Base-by-base conservation (phyloP, 2,113 vertebrate genomes). In the Anhinga anhinga region DNA sequence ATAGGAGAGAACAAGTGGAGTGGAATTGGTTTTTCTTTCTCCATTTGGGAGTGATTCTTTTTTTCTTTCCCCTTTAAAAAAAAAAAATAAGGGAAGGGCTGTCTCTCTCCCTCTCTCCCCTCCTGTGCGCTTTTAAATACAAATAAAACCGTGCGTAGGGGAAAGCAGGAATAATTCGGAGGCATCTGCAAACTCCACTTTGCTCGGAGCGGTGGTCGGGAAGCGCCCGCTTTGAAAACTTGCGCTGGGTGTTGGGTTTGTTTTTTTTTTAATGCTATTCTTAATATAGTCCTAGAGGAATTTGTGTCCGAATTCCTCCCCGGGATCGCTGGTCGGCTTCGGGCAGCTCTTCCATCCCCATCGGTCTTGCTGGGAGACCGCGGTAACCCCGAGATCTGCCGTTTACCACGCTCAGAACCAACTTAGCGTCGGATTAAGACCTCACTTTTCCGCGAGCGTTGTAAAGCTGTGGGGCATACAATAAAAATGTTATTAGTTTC, bases 401-500 rank as follows among this genome's bases (percentile, higher is more conserved):
- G 77, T 86, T 81, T 62, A 50, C 94, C 85, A 11, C 65, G 5
- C 47, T 93, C 69, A 8, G n/a, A 73, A 77, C 93, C 85, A 56
- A 47, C 79, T 97, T 63, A 15, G 59, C 80, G 6, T 18, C 20
- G 7, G 83, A 66, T 93, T 79, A 23, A 93, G 91, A 38, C 92
- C 89, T 97, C 87, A 25, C 88, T 90, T 62, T 73, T 96, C 86
- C 32, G 2, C 36, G 0, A 66, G 76, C 49, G 1, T 29, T 86
- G 83, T 88, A 95, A 96, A 95, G 82, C 95, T 59, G 87, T 82
- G 94, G 95, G 91, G 65, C 90, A 32, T 21, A 81, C 94, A 74
- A 93, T 96, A 93, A 95, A 95, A 94, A 27, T 20, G 70, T 77
- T 84, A 92, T 85, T 93, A 83, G 78, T 95, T 96, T 97, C 84